Base-by-base conservation (phyloP, 2,888 invertebrate genomes). In the Barypeithes pellucidus region DNA sequence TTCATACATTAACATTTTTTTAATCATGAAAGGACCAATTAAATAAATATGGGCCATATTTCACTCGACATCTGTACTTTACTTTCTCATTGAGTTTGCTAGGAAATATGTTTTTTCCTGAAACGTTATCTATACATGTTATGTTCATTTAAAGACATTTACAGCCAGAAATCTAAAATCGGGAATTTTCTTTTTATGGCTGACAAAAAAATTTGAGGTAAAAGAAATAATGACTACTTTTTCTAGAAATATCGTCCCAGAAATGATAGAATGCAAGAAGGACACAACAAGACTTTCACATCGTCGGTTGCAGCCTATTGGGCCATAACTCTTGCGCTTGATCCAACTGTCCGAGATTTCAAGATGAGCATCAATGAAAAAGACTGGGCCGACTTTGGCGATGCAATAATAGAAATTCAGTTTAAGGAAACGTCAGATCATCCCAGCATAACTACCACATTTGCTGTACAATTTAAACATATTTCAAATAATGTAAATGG, bases 161-260 rank as follows among this genome's bases (percentile, higher is more conserved):
- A n/a, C n/a, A n/a, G n/a, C n/a, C n/a, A n/a, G n/a, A n/a, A n/a
- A n/a, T n/a, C n/a, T n/a, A n/a, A n/a, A n/a, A n/a, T n/a, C n/a
- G n/a, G n/a, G n/a, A n/a, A n/a, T n/a, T n/a, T n/a, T n/a, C n/a
- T n/a, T n/a, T n/a, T n/a, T n/a, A n/a, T n/a, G n/a, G n/a, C n/a
- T n/a, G n/a, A n/a, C n/a, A n/a, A n/a, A n/a, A n/a, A n/a, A n/a
- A n/a, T n/a, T n/a, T n/a, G n/a, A n/a, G n/a, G n/a, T n/a, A n/a
- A n/a, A n/a, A n/a, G n/a, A n/a, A n/a, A n/a, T n/a, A n/a, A n/a
- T n/a, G n/a, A n/a, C 22, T 8, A 39, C 71, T 50, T 67, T 68
- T 78, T 78, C 45, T 59, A 80, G 80, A 79, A 80, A 76, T 79
- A 77, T 60, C 78, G 75, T 54, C 67, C 72, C 0, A 57, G 77